phyloP scores from a whole-genome alignment of 2,888 invertebrate genomes.

The Lochmaea crataegi region DNA sequence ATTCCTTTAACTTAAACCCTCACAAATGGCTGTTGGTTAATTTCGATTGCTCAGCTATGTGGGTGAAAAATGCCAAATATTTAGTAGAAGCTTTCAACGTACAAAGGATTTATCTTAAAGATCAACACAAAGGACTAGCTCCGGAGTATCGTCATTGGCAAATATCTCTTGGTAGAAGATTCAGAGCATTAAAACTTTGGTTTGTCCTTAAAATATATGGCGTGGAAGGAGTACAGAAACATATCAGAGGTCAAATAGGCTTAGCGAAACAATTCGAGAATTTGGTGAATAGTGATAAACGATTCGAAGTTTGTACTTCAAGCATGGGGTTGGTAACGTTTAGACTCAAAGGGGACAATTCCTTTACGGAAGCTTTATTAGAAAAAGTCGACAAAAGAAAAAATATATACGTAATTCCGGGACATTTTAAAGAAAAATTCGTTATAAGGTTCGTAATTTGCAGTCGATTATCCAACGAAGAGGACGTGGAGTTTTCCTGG shows the following conservation, averaged over 20 bases:
- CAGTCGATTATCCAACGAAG: slow-evolving; percentile 75
- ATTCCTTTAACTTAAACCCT: slow-evolving; percentile 94
- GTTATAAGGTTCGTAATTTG: slow-evolving; percentile 87
- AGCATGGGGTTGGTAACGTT: slow-evolving; percentile 85
- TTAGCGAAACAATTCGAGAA: slow-evolving; percentile 85
- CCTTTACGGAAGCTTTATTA: slow-evolving; percentile 76
- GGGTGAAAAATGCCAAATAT: slow-evolving; percentile 85
- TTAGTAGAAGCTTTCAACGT: slow-evolving; percentile 92
- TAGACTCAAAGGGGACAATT: slow-evolving; percentile 80
- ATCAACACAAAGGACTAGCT: slow-evolving; percentile 74
- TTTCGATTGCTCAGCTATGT: slow-evolving; percentile 95
- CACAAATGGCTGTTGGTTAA: slow-evolving; percentile 97
- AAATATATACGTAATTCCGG: slow-evolving; percentile 85
- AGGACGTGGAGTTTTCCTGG: slow-evolving; percentile 83
- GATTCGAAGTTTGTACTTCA: slow-evolving; percentile 78
- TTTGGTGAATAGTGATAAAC: slow-evolving; percentile 76
- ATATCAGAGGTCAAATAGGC: slow-evolving; percentile 79
- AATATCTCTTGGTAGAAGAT: slow-evolving; percentile 87
- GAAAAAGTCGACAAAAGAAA: slow-evolving; percentile 80
- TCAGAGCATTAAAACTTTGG: slow-evolving; percentile 93
- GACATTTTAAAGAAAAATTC: slow-evolving; percentile 74
- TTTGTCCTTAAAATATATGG: slow-evolving; percentile 88
- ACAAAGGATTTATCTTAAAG: slow-evolving; percentile 90
- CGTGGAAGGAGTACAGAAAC: slow-evolving; percentile 80
- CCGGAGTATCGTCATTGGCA: slow-evolving; percentile 86